phyloP scores from a whole-genome alignment of 2,797 vertebrate genomes.

The Poeciliopsis gracilis region DNA sequence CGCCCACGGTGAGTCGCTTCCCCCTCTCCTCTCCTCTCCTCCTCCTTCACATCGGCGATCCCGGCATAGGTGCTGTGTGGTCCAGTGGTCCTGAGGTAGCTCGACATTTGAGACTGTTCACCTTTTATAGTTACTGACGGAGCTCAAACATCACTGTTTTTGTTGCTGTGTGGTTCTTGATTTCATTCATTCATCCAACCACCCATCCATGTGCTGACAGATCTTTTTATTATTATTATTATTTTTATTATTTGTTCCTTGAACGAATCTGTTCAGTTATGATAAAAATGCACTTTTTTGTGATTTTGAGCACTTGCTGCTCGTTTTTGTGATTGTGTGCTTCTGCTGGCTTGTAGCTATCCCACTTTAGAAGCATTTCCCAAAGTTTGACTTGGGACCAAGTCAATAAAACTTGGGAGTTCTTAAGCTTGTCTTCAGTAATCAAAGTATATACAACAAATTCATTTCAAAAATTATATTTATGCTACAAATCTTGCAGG shows the following conservation, averaged over 20 bases:
- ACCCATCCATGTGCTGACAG: conserved; percentile 29
- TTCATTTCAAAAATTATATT: not conserved
- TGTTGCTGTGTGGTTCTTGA: conserved; percentile 52
- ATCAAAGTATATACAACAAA: not conserved
- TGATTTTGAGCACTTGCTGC: conserved; percentile 26
- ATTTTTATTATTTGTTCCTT: not conserved
- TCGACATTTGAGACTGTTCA: conserved; percentile 47
- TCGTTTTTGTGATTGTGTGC: conserved; percentile 26
- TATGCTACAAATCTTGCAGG: not conserved
- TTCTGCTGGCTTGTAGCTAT: conserved; percentile 12
- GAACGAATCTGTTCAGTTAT: conserved; percentile 13
- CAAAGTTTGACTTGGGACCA: not conserved
- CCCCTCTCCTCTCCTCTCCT: not conserved
- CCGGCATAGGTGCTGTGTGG: conserved; percentile 60
- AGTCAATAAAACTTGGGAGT: not conserved
- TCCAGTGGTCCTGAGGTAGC: conserved; percentile 40
- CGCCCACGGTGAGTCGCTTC: conserved; percentile 82
- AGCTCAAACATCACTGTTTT: conserved; percentile 18
- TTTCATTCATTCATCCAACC: conserved; percentile 29
- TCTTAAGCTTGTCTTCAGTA: not conserved
- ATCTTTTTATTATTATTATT: conserved; percentile 38
- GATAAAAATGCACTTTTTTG: conserved; percentile 33
- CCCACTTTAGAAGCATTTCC: conserved; percentile 24
- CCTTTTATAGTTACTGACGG: conserved; percentile 13
- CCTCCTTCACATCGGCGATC: conserved; percentile 28